phyloP scores from a whole-genome alignment of 2,888 invertebrate species.

The Hipparchia semele region DNA sequence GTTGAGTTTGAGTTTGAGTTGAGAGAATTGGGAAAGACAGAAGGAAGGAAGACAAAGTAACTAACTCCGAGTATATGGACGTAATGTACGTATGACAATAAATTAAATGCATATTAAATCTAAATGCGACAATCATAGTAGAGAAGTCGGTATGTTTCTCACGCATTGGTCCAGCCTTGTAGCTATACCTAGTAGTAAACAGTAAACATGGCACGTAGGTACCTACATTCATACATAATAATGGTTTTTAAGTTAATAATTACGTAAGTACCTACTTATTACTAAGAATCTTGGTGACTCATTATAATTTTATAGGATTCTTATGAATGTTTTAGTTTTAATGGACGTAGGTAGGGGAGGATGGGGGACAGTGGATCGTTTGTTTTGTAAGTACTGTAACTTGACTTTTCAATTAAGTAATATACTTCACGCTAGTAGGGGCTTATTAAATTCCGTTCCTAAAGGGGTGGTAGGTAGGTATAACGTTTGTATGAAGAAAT shows the following conservation, averaged over 20 bases:
- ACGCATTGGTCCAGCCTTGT: slow-evolving; percentile 36
- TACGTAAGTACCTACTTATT: neutral
- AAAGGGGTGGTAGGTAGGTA: no score
- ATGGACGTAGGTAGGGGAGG: no score
- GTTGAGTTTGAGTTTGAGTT: no score
- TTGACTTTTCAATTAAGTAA: no score
- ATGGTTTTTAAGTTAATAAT: slow-evolving; percentile 23
- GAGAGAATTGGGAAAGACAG: no score
- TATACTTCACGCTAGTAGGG: no score
- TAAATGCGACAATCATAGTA: slow-evolving; percentile 50
- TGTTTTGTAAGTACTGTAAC: no score
- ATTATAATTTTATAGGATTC: neutral
- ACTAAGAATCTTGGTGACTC: slow-evolving; percentile 20
- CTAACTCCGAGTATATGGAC: neutral
- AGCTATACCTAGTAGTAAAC: neutral
- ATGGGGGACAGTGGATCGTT: no score
- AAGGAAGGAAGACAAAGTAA: neutral
- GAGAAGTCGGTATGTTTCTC: slow-evolving; percentile 47
- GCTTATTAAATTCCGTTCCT: no score
- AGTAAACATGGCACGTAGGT: slow-evolving; percentile 3
- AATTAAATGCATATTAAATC: slow-evolving; percentile 46
- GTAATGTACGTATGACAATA: neutral
- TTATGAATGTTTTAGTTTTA: neutral
- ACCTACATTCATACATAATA: slow-evolving; percentile 17
- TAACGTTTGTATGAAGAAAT: no score